These are phyloP conservation scores for Atherinosoma microstoma DNA, from an alignment of 2,797 vertebrate species.

Conservation along the genomic window DNA sequence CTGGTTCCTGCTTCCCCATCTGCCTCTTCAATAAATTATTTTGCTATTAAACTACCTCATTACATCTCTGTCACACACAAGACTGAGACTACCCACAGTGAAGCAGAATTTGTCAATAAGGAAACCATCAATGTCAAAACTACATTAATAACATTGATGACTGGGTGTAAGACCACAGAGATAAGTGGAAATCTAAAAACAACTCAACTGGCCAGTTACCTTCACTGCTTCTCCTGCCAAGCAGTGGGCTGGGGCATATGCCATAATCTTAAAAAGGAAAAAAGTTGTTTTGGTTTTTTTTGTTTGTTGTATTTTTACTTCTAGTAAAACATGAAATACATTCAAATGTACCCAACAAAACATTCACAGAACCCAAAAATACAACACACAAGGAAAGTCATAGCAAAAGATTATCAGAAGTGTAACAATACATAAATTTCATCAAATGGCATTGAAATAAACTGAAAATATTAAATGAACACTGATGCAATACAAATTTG, in stretches of 20 bases:
- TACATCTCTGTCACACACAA: slow-evolving; percentile 18
- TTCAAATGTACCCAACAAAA: background rate
- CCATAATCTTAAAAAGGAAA: slow-evolving; percentile 61
- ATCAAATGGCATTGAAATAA: too few species aligned
- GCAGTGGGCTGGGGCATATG: slow-evolving; percentile 54
- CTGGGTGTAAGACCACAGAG: slow-evolving; percentile 24
- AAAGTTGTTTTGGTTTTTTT: slow-evolving; percentile 21
- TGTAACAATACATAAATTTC: too few species aligned
- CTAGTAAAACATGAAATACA: background rate
- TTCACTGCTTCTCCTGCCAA: slow-evolving; percentile 72
- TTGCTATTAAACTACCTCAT: slow-evolving; percentile 13
- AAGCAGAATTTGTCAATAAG: slow-evolving; percentile 8
- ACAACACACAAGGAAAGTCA: background rate
- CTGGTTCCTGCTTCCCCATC: slow-evolving; percentile 3
- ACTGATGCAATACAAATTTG: too few species aligned
- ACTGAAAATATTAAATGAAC: too few species aligned
- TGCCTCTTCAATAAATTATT: background rate
- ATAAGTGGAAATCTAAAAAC: slow-evolving; percentile 33
- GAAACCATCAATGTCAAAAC: slow-evolving; percentile 54
- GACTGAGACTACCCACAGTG: slow-evolving; percentile 2
- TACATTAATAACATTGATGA: slow-evolving; percentile 49
- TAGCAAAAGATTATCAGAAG: too few species aligned
- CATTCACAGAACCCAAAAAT: background rate
- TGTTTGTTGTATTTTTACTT: slow-evolving; percentile 26
- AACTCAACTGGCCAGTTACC: slow-evolving; percentile 55